These are phyloP conservation scores for Dasypolia templi DNA, from an alignment of 2,888 invertebrate species.

Conservation along the genomic window DNA sequence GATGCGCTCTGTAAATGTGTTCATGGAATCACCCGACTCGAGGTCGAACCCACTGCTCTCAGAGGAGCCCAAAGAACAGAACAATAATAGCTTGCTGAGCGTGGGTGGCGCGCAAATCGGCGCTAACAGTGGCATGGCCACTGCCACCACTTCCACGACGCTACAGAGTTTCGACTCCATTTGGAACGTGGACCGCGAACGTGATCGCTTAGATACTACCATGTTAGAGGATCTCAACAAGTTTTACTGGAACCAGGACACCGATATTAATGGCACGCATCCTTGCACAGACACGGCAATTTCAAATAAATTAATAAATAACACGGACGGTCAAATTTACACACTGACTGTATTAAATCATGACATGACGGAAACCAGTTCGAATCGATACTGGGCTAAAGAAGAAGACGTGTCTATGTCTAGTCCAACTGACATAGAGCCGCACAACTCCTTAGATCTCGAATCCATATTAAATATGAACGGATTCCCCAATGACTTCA, in stretches of 20 bases:
- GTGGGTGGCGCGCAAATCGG: slow-evolving; percentile 76
- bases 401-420: slow-evolving; percentile 92
- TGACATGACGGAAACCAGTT: slow-evolving; percentile 92
- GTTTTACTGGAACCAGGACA: slow-evolving; percentile 94
- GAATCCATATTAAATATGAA: slow-evolving; percentile 95
- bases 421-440: slow-evolving; percentile 91
- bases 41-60: slow-evolving; percentile 87
- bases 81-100: slow-evolving; percentile 91
- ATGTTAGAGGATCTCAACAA: slow-evolving; percentile 96
- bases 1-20: slow-evolving; percentile 92
- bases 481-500: slow-evolving; percentile 91
- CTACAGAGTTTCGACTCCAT: slow-evolving; percentile 91
- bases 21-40: slow-evolving; percentile 91
- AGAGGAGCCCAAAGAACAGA: slow-evolving; percentile 90
- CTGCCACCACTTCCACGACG: slow-evolving; percentile 85
- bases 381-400: slow-evolving; percentile 92
- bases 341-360: slow-evolving; percentile 96
- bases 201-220: slow-evolving; percentile 93
- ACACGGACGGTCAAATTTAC: slow-evolving; percentile 95
- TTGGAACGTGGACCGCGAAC: slow-evolving; percentile 93
- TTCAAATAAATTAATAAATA: slow-evolving; percentile 89
- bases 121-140: slow-evolving; percentile 77
- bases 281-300: slow-evolving; percentile 87
- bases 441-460: slow-evolving; percentile 92
- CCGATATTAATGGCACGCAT: slow-evolving; percentile 89